These are phyloP conservation scores for Conger conger DNA, from an alignment of 2,113 vertebrate genomes.

Conservation along the genomic window DNA sequence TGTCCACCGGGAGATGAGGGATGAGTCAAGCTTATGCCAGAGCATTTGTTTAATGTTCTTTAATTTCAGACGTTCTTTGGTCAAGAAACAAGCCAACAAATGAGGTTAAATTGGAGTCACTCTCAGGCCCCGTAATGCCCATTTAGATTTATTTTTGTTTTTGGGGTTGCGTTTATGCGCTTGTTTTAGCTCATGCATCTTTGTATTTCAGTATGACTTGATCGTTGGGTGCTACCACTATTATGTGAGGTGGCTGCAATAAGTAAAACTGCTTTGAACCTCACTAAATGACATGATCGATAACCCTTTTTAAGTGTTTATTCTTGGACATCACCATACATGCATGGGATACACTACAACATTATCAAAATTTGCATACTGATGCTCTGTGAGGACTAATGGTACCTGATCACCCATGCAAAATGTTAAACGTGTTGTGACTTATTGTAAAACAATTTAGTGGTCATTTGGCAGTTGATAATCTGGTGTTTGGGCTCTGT, in stretches of 20 bases:
- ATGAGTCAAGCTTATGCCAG: not conserved
- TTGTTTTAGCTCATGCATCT: not conserved
- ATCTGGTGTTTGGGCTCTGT: no score
- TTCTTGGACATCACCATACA: no score
- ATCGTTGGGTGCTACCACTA: not conserved
- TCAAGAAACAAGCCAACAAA: not conserved
- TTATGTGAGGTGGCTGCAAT: not conserved
- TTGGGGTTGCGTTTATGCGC: not conserved
- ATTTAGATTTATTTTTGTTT: slow-evolving; percentile 18
- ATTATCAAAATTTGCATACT: no score
- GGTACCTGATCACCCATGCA: no score
- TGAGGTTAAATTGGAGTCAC: not conserved
- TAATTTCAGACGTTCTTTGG: not conserved
- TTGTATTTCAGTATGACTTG: not conserved
- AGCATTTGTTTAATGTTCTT: not conserved
- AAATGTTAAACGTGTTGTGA: no score
- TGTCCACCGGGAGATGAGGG: not conserved
- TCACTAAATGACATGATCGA: slow-evolving; percentile 11
- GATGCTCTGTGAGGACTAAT: no score
- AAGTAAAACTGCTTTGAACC: not conserved
- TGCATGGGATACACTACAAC: no score
- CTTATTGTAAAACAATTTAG: no score
- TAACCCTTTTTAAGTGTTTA: no score
- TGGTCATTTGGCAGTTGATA: no score
- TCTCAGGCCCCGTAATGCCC: not conserved